Evolutionary conservation across 2,113 vertebrate genomes (phyloP).

Genomic region (Galeopterus variegatus): DNA sequence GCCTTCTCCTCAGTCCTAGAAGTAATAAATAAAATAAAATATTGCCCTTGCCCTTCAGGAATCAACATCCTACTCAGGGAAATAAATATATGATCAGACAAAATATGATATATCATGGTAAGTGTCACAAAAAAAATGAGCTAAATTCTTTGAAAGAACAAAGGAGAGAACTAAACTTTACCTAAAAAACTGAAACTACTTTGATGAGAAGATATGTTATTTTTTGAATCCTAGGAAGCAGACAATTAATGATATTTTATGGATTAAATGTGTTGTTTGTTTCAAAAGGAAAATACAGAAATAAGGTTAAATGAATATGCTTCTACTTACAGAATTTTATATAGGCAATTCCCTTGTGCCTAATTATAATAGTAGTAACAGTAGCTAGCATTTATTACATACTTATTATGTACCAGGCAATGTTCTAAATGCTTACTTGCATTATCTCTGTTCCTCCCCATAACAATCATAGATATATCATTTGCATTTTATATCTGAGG

Average conservation of each 20-base stretch:
- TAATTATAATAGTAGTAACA: slow-evolving; percentile 46
- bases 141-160: neutral
- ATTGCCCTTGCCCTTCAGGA: neutral
- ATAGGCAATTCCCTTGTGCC: neutral
- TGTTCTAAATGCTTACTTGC: neutral
- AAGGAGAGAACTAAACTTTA: neutral
- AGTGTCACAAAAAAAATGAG: neutral
- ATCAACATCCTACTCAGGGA: neutral
- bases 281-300: slow-evolving; percentile 52
- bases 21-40: slow-evolving; percentile 30
- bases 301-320: slow-evolving; percentile 1
- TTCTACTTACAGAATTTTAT: neutral
- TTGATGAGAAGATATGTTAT: neutral
- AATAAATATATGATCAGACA: neutral
- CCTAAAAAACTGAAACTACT: neutral
- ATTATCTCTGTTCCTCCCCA: neutral
- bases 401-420: neutral
- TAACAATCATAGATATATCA: neutral
- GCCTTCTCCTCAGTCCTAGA: neutral
- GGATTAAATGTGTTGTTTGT: neutral
- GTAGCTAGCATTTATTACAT: neutral
- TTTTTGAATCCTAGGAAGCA: slow-evolving; percentile 6
- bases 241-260: neutral
- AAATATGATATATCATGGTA: neutral
- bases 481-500: slow-evolving; percentile 27